Base-by-base conservation (phyloP, 2,113 vertebrate genomes). In the Strix aluco region DNA sequence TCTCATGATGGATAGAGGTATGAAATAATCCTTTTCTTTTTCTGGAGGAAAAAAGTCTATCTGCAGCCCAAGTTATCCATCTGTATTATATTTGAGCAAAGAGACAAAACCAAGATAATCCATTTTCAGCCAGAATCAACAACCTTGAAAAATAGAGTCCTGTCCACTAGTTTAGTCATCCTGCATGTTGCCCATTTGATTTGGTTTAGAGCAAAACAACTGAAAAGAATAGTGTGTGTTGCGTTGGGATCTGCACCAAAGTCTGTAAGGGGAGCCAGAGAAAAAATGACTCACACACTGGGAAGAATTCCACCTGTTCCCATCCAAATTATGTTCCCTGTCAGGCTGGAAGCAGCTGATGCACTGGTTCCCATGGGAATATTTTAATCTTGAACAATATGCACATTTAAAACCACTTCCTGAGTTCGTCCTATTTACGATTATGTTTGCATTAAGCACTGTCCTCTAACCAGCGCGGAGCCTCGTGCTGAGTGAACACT, bases 281-380 rank as follows among this genome's bases (percentile, higher is more conserved):
- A 83, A 96, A 94, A 85, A 96, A 80, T 96, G 34, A 96, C 81
- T 97, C 92, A 92, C 25, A 19, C 26, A 3, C 63, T 92, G 74
- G 85, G 83, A 97, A 96, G 81, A 81, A 88, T 96, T 95, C 92
- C 83, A 95, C 94, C 86, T 96, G 91, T 92, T 94, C 65, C 57
- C 44, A 69, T 95, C 83, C 92, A 97, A 95, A 73, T 91, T 66
- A 29, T 40, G 25, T 85, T 90, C 73, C 14, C 29, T 3, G 2
- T 79, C 84, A 89, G 61, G 29, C 89, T 95, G 85, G 59, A 94
- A 95, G 83, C 89, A 95, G 92, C 73, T 92, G 89, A 93, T 82
- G 34, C 34, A 12, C 52, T 59, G 34, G 32, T 85, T 95, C 96
- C 61, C 92, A 94, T 88, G 84, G 69, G 97, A 94, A 73, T 91